phyloP scores from a whole-genome alignment of 2,113 vertebrate species.

The Melanerpes aurifrons region DNA sequence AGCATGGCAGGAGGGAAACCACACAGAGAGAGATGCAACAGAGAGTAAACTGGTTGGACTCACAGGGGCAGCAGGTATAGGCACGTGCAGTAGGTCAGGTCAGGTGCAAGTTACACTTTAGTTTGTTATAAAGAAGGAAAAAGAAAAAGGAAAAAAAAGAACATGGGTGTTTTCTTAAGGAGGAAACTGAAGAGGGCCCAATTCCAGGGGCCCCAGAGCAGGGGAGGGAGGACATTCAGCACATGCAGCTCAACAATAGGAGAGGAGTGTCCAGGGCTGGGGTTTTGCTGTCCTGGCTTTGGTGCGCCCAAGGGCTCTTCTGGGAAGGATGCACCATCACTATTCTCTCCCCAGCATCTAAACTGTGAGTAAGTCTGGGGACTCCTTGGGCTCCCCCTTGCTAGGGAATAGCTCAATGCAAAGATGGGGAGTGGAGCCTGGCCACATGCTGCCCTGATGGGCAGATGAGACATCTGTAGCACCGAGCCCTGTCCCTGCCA shows the following conservation, averaged over 20 bases:
- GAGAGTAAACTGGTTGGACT: constrained; percentile 67
- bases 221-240: constrained; percentile 2
- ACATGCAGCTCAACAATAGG: constrained; percentile 55
- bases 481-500: not conserved
- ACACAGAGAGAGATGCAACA: constrained; percentile 63
- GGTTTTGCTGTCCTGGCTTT: constrained; percentile 73
- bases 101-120: constrained; percentile 69
- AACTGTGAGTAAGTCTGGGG: not conserved
- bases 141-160: constrained; percentile 45
- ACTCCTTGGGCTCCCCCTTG: not conserved
- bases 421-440: not conserved
- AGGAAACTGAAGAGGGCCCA: not conserved
- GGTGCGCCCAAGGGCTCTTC: not conserved
- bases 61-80: constrained; percentile 68
- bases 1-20: not conserved
- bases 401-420: not conserved
- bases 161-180: constrained; percentile 38
- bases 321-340: not conserved
- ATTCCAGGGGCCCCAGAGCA: not conserved
- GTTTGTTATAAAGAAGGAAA: constrained; percentile 68
- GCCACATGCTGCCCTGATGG: accelerated
- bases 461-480: accelerated
- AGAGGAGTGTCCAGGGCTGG: not conserved
- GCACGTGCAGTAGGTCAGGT: constrained; percentile 66
- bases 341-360: not conserved